Evolutionary conservation across 2,113 vertebrate species (phyloP).

Genomic region (Perca flavescens): DNA sequence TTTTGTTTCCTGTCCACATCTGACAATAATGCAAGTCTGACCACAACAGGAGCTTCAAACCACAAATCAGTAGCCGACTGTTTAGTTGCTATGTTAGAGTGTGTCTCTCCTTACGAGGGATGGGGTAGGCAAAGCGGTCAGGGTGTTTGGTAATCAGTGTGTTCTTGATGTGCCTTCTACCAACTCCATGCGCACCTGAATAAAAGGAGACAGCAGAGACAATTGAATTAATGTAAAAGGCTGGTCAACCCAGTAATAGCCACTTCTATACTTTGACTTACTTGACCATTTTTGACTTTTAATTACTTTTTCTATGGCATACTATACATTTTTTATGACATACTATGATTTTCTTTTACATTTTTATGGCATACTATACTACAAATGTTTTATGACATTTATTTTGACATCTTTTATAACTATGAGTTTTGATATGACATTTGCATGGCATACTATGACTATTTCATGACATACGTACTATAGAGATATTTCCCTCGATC

Average conservation of each 20-base stretch:
- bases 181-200: constrained; percentile 96
- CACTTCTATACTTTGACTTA: not conserved
- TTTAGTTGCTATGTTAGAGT: not conserved
- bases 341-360: not conserved
- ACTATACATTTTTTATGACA: not conserved
- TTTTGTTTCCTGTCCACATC: too few species aligned
- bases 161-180: constrained; percentile 99
- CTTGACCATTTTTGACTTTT: not conserved
- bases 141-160: constrained; percentile 99
- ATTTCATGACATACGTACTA: not conserved
- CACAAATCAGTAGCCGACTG: not conserved
- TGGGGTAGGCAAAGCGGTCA: constrained; percentile 98
- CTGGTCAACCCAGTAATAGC: not conserved
- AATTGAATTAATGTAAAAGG: not conserved
- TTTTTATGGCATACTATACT: not conserved
- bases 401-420: not conserved
- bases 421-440: not conserved
- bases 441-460: not conserved
- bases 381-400: not conserved
- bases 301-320: not conserved
- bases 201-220: not conserved
- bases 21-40: too few species aligned
- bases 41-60: too few species aligned
- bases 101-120: constrained; percentile 92
- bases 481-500: not conserved